Base-by-base conservation (phyloP, 2,797 vertebrate species). In the Astyanax mexicanus region DNA sequence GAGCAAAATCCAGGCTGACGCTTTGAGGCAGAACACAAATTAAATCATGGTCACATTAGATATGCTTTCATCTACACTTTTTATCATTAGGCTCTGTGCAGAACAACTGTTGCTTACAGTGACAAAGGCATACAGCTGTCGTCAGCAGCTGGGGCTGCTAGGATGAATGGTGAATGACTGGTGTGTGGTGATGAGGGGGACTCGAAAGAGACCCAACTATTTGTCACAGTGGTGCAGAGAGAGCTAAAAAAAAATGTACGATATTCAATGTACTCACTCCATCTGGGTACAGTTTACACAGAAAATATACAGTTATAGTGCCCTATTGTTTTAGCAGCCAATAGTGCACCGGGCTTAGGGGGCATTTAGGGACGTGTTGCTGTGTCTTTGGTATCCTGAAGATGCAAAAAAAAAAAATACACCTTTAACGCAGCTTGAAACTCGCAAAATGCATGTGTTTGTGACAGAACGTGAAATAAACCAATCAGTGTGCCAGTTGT, bases 21-120 rank as follows among this genome's bases (percentile, higher is more conserved):
- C 51, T 70, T 61, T 51, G 32, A 70, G 64, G 54, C 42, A 69
- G 67, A 81, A 77, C 45, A 65, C 62, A 79, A 64, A 81, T 77
- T 55, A 76, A 78, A 77, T 80, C 72, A 71, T 76, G 64, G 64
- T 70, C 78, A 74, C 54, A 78, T 82, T 73, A 80, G 80, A 55
- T 74, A 72, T 74, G 71, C 77, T 75, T 84, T 73, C 75, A 74
- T 77, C 61, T 77, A 49, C 58, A 72, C 61, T 52, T 69, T 66
- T 77, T 49, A 12, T 47, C 23, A 65, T 79, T 73, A 58, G 51
- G 62, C 42, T 78, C 64, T 17, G n/a, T 62, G 66, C 49, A 47
- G 49, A 70, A 45, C 72, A 78, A 74, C 74, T 62, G 66, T 60
- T 78, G 65, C 62, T 45, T 69, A 49, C 17, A 55, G 68, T 54